Base-by-base conservation (phyloP, 2,113 vertebrate genomes). In the Xiphophorus maculatus region DNA sequence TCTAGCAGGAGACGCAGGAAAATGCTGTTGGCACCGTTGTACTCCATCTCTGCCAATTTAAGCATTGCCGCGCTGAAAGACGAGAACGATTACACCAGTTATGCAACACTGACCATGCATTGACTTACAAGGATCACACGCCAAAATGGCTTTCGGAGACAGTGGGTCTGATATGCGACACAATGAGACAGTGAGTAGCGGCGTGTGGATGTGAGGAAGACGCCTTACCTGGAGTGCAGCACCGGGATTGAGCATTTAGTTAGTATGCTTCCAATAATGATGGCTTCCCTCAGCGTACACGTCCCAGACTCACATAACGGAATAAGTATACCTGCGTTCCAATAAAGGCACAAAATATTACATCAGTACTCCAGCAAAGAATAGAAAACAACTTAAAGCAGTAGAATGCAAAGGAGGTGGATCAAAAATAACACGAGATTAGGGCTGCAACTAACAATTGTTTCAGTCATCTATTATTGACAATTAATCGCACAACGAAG, bases 21-120 rank as follows among this genome's bases (percentile, higher is more conserved):
- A 90, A 99, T 97, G 91, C 98, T 99, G 94, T 96, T 99, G 89
- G 98, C 97, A 0, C 98, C 97, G 0, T 95, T 99, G 89, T 99
- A 99, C 40, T 95, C 96, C 97, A 98, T 98, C 92, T 99, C 98
- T 0, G 98, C 97, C 35, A 99, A 93, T 88, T 99, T 99, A 62
- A 99, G 95, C 97, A 99, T 97, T 28, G 97, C 96, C 0, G 97
- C 98, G 0, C 98, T 99, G 92, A 0, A 0, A 33, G 54, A 32
- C 71, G 79, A 51, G 40, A 54, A n/a, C 48, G 11, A 71, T 8
- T 15, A 12, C 12, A 42, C n/a, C 8, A 37, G 60, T 88, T 82
- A 84, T 35, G n/a, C 22, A 84, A 82, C 79, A 19, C 15, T 60
- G 9, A 54, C 77, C 58, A n/a, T 19, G 0, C 30, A 48, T 25